Conservation (phyloP, 2,888 invertebrate species). For the Cerastoderma edule region DNA sequence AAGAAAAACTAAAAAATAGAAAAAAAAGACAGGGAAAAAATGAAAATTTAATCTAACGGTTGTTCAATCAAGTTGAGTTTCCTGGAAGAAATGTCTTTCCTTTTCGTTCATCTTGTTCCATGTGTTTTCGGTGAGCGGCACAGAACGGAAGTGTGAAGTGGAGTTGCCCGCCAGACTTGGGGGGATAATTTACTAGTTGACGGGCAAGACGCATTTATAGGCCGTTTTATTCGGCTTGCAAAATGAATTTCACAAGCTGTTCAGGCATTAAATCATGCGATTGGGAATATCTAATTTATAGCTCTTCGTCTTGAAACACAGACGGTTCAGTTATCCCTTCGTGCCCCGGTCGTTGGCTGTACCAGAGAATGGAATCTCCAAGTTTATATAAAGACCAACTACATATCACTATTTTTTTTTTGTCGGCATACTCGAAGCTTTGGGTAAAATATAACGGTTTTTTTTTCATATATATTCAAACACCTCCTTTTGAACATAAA, state of each 20-base stretch:
- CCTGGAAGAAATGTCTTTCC: background rate
- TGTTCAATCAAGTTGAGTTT: background rate
- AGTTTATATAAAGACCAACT: too few species aligned
- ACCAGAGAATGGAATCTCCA: too few species aligned
- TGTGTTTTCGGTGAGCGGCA: background rate
- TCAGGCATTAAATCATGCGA: conserved; percentile 38
- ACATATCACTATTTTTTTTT: too few species aligned
- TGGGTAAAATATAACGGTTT: too few species aligned
- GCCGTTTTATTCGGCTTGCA: conserved; percentile 38
- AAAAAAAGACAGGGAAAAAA: too few species aligned
- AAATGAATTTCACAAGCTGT: conserved; percentile 49
- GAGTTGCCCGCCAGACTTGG: background rate
- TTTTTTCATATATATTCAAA: too few species aligned
- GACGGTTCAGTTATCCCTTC: conserved; percentile 1
- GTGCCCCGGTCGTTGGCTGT: too few species aligned
- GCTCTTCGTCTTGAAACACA: conserved; percentile 1
- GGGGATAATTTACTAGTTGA: conserved; percentile 20
- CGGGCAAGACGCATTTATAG: conserved; percentile 29
- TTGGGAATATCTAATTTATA: conserved; percentile 34
- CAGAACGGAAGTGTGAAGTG: conserved; percentile 9
- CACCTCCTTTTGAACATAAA: too few species aligned
- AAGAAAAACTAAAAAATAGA: too few species aligned
- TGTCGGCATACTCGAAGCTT: too few species aligned
- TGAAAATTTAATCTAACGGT: background rate
- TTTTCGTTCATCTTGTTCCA: too few species aligned